Evolutionary conservation across 2,113 vertebrate species (phyloP).

Genomic region (Dolichallabes microphthalmus): DNA sequence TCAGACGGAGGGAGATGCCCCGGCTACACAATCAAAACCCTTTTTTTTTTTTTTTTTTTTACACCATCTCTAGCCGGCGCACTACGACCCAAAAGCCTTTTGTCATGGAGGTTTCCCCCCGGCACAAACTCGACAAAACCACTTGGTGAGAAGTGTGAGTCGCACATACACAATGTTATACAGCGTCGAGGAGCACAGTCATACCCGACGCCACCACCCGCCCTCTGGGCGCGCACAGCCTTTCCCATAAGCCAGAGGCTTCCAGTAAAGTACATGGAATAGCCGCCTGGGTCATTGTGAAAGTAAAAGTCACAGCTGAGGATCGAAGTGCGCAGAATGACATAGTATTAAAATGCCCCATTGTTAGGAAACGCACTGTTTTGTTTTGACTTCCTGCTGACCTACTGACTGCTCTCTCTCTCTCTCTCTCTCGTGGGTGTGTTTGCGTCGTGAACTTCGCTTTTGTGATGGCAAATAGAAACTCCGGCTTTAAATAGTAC

Average conservation of each 20-base stretch:
- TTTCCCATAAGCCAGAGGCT: slow-evolving; percentile 51
- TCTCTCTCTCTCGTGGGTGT: slow-evolving; percentile 6
- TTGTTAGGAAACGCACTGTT: slow-evolving; percentile 22
- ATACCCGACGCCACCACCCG: slow-evolving; percentile 36
- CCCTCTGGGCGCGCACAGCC: not conserved
- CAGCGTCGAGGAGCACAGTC: slow-evolving; percentile 3
- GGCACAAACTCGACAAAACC: slow-evolving; percentile 1
- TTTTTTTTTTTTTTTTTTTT: not conserved
- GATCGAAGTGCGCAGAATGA: not conserved
- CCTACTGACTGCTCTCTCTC: slow-evolving; percentile 18
- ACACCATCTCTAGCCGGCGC: not conserved
- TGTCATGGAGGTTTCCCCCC: not conserved
- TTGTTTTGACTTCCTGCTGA: slow-evolving; percentile 36
- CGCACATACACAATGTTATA: not conserved
- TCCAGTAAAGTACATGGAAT: slow-evolving; percentile 59
- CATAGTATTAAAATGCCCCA: slow-evolving; percentile 14
- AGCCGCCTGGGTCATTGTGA: slow-evolving; percentile 56
- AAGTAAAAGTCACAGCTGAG: slow-evolving; percentile 54
- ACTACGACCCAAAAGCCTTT: not conserved
- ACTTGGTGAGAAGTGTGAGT: not conserved
- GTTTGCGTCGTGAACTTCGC: not conserved
- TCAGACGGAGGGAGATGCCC: slow-evolving; percentile 14
- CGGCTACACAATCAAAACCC: not conserved
- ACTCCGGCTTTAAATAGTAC: slow-evolving; percentile 23
- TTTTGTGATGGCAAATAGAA: slow-evolving; percentile 31